A percentile compares a stretch with the other conserved stretches of the same genome.
Evolutionary conservation across 2,797 vertebrate species (phyloP).

Genomic region (Syngnathus rostellatus): DNA sequence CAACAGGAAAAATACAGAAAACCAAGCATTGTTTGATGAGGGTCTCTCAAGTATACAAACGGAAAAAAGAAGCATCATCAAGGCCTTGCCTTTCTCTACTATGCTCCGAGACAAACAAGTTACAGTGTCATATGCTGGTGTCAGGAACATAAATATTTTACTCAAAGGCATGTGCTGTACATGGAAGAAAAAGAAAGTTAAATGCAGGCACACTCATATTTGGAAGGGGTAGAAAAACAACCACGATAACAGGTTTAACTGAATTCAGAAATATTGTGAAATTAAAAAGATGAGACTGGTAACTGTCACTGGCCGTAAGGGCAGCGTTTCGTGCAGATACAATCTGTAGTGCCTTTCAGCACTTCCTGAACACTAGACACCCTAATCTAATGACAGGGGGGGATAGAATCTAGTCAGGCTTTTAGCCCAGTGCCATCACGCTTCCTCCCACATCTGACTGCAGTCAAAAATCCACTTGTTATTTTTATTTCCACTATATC

Average conservation of each 20-base stretch:
- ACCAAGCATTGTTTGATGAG: constrained; percentile 66
- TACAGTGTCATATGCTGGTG: constrained; percentile 64
- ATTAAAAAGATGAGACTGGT: constrained; percentile 65
- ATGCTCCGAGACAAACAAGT: constrained; percentile 65
- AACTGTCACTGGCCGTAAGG: constrained; percentile 63
- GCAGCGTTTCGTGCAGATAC: constrained; percentile 63
- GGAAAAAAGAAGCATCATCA: constrained; percentile 49
- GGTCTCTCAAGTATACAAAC: constrained; percentile 59
- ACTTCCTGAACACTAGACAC: constrained; percentile 71
- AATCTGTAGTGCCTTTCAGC: constrained; percentile 76
- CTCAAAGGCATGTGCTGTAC: constrained; percentile 42
- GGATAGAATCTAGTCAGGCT: constrained; percentile 58
- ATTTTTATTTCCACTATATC: constrained; percentile 63
- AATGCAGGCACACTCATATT: constrained; percentile 60
- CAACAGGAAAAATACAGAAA: constrained; percentile 57
- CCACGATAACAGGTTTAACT: constrained; percentile 57
- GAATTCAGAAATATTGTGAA: constrained; percentile 72
- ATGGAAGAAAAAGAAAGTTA: constrained; percentile 70
- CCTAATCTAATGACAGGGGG: constrained; percentile 71
- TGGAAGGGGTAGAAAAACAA: constrained; percentile 45
- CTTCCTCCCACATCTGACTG: constrained; percentile 51
- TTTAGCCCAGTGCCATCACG: constrained; percentile 62
- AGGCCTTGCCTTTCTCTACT: constrained; percentile 54
- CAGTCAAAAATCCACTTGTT: constrained; percentile 67
- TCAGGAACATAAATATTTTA: constrained; percentile 74